Base-by-base conservation (phyloP, 2,888 invertebrate genomes). In the Flexamia atlantica region DNA sequence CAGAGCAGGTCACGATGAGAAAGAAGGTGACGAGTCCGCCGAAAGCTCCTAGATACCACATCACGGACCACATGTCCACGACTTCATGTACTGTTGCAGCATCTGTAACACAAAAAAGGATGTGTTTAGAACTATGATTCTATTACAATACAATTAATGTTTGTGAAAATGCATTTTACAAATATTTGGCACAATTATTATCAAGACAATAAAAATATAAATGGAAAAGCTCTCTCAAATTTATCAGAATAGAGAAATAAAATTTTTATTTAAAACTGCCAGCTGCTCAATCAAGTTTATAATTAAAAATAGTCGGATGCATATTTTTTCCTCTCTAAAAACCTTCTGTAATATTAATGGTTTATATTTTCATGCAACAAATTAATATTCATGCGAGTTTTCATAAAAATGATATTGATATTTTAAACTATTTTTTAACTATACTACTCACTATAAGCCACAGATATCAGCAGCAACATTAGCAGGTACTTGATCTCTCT, bases 41-140 rank as follows among this genome's bases (percentile, higher is more conserved):
- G 87, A 92, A 92, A 0, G 92, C 92, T 1, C 92, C 92, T 79
- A 92, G 90, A 89, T 92, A 92, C 92, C 92, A 92, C 7, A 92
- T 90, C 81, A 92, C 91, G 32, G 92, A 92, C 92, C 92, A 92
- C 0, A 92, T 91, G 87, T 92, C 92, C 87, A 91, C 92, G 87
- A 91, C 86, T 53, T 86, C 87, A 50, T 83, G 84, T 12, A 14
- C 81, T 60, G 40, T 72, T 12, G 86, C 80, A 79, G 86, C 87
- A 79, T 87, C 88, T 89, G 87, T 9, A 88, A 88, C 60, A 42
- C 32, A 81, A 23, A 57, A 86, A 85, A 82, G 1, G 4, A 10
- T 10, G 4, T 40, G 20, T 40, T 72, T n/a, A 40, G 72, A n/a
- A 72, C 40, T 72, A 7, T 17, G 36, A 36, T 36, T 36, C 36